Evolutionary conservation across 2,113 vertebrate species (phyloP), one percentile per base, ranked within the genome.

Genomic region (Noctilio leporinus): DNA sequence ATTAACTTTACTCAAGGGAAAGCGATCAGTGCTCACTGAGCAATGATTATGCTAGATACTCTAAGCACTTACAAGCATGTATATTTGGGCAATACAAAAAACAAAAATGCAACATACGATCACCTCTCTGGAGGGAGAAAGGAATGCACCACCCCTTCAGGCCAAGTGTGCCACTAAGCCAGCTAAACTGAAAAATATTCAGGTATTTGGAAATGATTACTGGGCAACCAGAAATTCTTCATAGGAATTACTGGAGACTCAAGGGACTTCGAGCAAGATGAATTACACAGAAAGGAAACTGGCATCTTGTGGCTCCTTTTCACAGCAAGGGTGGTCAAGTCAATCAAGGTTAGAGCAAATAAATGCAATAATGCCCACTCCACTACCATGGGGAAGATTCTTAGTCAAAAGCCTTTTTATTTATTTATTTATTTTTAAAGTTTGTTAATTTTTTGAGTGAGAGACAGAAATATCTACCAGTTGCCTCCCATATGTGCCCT

Each of bases 181-280:
- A 65, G 51, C 26, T 59, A 55, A 14, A 30, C 17, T 67, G 55
- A 87, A 75, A 65, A 89, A 67, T 19, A 85, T 33, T 40, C 35
- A 83, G 43, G 40, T 35, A 57, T 65, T 73, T 86, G 20, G 84
- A 86, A 97, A 70, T 59, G 76, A 87, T 43, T 35, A 62, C n/a
- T 53, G 43, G 57, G 62, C 22, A 83, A 59, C 14, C 57, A 87
- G 45, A 77, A 82, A 83, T 73, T 33, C 19, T 95, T 92, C 70
- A 84, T 2, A 81, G 62, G 78, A 80, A 75, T 4, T 49, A 33
- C 3, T 53, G 40, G 82, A 77, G 81, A 83, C 38, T 47, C 76
- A 57, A 80, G 49, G 38, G 22, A 30, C 16, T 64, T 51, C 59
- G 64, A 73, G 72, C 16, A 67, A 76, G 53, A 75, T 65, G 85